Evolutionary conservation across 2,797 vertebrate genomes (phyloP).

Genomic region (Gallirallus australis): DNA sequence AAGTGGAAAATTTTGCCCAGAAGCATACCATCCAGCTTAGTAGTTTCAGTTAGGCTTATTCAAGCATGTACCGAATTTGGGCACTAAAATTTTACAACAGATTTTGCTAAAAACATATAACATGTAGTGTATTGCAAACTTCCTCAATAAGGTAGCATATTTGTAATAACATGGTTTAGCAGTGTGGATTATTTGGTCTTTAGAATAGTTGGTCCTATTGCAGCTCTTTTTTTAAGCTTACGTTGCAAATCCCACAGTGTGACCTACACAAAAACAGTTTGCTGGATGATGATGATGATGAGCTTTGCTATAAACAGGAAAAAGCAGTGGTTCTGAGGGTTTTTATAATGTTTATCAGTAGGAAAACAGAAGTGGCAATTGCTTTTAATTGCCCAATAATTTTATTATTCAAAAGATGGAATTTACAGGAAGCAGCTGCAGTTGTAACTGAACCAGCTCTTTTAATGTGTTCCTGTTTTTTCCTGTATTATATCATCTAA

Average conservation of each 20-base stretch:
- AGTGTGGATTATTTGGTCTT: background rate
- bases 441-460: constrained; percentile 52
- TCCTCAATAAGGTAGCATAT: background rate
- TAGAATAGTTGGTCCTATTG: background rate
- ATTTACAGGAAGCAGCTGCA: constrained; percentile 66
- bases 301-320: constrained; percentile 26
- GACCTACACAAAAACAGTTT: background rate
- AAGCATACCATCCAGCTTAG: rapidly evolving
- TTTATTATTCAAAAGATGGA: constrained; percentile 67
- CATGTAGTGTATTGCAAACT: background rate
- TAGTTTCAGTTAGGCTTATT: background rate
- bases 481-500: constrained; percentile 39
- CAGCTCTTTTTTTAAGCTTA: background rate
- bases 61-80: background rate
- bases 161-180: background rate
- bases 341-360: constrained; percentile 58
- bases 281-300: constrained; percentile 35
- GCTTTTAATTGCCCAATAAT: constrained; percentile 66
- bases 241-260: background rate
- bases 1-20: background rate
- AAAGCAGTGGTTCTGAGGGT: constrained; percentile 33
- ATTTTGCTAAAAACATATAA: background rate
- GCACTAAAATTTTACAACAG: background rate
- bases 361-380: constrained; percentile 66
- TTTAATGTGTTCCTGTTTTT: constrained; percentile 52